phyloP scores from a whole-genome alignment of 2,113 vertebrate genomes.

The Origma solitaria region DNA sequence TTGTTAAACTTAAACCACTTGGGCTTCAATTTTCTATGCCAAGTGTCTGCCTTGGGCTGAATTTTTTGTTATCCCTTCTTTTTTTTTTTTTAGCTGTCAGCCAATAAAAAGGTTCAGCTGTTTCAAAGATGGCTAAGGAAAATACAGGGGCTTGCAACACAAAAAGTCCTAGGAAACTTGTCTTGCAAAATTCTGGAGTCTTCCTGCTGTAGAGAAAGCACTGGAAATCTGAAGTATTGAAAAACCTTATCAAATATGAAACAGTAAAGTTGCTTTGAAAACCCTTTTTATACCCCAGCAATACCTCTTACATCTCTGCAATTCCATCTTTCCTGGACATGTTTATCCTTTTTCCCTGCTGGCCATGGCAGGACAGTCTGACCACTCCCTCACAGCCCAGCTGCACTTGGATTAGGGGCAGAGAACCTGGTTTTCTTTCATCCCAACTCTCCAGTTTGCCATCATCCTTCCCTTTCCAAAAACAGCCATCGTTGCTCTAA shows the following conservation, averaged over 20 bases:
- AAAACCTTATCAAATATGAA: neutral
- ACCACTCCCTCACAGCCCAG: neutral
- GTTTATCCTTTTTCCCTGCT: neutral
- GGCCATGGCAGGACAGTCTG: neutral
- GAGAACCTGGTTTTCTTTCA: neutral
- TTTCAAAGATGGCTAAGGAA: neutral
- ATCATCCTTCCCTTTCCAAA: neutral
- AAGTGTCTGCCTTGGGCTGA: constrained; percentile 38
- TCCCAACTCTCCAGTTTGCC: neutral
- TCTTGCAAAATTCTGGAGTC: neutral
- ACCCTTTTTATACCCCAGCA: neutral
- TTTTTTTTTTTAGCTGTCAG: neutral
- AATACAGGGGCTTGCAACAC: neutral
- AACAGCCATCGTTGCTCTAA: neutral
- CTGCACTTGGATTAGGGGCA: neutral
- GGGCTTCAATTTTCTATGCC: constrained; percentile 29
- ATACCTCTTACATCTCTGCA: neutral
- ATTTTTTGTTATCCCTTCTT: neutral
- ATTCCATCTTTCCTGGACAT: neutral
- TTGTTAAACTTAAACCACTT: constrained; percentile 55
- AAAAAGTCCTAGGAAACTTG: neutral
- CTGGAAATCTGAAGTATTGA: neutral
- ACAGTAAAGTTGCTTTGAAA: neutral
- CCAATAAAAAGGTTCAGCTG: neutral
- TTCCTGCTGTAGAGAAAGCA: neutral